These are phyloP conservation scores for Laspeyria flexula DNA, from an alignment of 2,888 invertebrate genomes.

Conservation along the genomic window DNA sequence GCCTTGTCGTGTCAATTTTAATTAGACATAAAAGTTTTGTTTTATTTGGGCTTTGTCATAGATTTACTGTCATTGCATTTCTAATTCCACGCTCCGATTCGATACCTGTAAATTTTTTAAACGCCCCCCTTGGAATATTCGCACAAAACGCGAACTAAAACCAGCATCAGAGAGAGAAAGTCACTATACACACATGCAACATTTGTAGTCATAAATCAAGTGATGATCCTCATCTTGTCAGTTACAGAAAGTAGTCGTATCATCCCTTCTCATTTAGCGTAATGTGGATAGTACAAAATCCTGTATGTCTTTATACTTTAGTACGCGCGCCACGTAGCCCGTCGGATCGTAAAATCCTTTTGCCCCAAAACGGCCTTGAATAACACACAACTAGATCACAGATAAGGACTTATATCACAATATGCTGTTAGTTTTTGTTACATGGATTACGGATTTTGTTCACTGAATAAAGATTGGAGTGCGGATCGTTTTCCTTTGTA, in stretches of 20 bases:
- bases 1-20: too few species aligned
- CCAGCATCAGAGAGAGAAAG: conserved; percentile 16
- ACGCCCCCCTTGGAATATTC: not conserved
- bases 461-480: conserved; percentile 20
- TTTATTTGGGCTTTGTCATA: too few species aligned
- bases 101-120: too few species aligned
- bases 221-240: conserved; percentile 49
- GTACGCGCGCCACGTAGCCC: conserved; percentile 57
- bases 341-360: conserved; percentile 62
- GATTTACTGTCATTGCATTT: too few species aligned
- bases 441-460: conserved; percentile 38
- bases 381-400: conserved; percentile 60
- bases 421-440: conserved; percentile 52
- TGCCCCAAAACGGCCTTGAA: conserved; percentile 58
- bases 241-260: conserved; percentile 54
- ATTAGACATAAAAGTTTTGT: too few species aligned
- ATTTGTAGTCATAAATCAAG: conserved; percentile 48
- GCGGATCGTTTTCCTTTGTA: conserved; percentile 15
- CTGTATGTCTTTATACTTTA: conserved; percentile 51
- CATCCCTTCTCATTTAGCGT: conserved; percentile 52
- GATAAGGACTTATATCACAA: conserved; percentile 59
- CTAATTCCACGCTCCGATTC: too few species aligned
- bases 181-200: conserved; percentile 17
- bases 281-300: conserved; percentile 55
- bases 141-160: conserved; percentile 9